Percentiles rank a stretch among this genome's conserved stretches.
Evolutionary conservation across 2,113 vertebrate genomes (phyloP).

Genomic region (Pavo muticus): DNA sequence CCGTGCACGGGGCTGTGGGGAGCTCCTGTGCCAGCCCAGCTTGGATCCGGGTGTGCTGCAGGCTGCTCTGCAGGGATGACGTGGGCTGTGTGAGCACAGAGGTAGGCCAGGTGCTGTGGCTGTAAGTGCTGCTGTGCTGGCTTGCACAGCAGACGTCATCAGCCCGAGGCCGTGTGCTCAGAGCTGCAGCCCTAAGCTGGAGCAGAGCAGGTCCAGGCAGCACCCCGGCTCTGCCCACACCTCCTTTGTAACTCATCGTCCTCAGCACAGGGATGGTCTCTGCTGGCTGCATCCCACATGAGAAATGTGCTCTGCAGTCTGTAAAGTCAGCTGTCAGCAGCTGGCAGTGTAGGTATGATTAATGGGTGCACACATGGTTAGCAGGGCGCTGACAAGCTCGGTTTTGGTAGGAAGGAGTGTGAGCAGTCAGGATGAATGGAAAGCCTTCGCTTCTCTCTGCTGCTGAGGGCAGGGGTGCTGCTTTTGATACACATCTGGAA

Average conservation of each 20-base stretch:
- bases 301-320: rapidly evolving
- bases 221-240: neutral
- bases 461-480: rapidly evolving
- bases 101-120: too few relatives aligned
- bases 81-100: too few relatives aligned
- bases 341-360: too few relatives aligned
- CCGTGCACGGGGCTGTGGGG: rapidly evolving
- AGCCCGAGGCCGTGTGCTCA: too few relatives aligned
- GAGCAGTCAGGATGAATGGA: neutral
- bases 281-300: neutral
- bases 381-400: neutral
- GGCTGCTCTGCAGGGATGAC: too few relatives aligned
- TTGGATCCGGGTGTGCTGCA: neutral
- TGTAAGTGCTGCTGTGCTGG: rapidly evolving
- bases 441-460: rapidly evolving
- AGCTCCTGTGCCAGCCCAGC: too few relatives aligned
- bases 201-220: neutral
- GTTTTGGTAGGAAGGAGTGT: neutral
- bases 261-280: neutral
- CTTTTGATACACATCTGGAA: neutral
- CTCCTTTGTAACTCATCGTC: neutral
- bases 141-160: neutral
- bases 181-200: neutral
- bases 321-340: neutral
- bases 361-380: rapidly evolving